Base-by-base conservation (phyloP, 2,113 vertebrate species). In the Antennarius striatus region DNA sequence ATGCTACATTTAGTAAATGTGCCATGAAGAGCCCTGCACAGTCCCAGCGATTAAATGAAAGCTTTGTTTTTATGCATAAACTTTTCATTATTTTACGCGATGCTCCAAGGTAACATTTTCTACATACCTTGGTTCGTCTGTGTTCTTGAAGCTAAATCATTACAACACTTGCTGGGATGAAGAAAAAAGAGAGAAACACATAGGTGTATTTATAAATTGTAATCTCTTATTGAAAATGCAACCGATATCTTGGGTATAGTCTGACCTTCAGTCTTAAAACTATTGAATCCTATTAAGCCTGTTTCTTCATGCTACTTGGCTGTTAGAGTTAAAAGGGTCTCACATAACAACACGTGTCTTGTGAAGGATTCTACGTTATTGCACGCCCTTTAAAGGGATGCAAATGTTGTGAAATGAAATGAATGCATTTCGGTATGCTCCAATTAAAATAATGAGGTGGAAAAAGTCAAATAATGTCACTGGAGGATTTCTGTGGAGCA, bases 1-100 rank as follows among this genome's bases (percentile, higher is more conserved):
- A 84, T 70, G 74, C 82, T 75, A 65, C 76, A 56, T 84, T 90
- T 80, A 80, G 75, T 77, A 29, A 62, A 71, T 71, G 58, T 66
- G 84, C 74, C 45, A 47, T 61, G 70, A 68, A 75, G 17, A 83
- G 61, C n/a, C 52, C 60, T 57, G 32, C 63, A 57, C 2, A 53
- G 55, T 48, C 11, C 45, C 39, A 42, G 46, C 43, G 60, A 72
- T 72, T 80, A 47, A 75, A 76, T 71, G 53, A 51, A 81, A 64
- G 16, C 12, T 12, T 2, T 68, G 51, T 62, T 55, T 69, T 64
- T 47, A n/a, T 60, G 6, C 65, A 14, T 16, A 54, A 40, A 9
- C 56, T 50, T 60, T 12, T 8, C 29, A 71, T 54, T 1, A 7
- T 61, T 77, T 49, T 29, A 28, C 43, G 4, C 30, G 40, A 30